These are phyloP conservation scores for Hassar affinis DNA, from an alignment of 2,113 vertebrate genomes.

Conservation along the genomic window DNA sequence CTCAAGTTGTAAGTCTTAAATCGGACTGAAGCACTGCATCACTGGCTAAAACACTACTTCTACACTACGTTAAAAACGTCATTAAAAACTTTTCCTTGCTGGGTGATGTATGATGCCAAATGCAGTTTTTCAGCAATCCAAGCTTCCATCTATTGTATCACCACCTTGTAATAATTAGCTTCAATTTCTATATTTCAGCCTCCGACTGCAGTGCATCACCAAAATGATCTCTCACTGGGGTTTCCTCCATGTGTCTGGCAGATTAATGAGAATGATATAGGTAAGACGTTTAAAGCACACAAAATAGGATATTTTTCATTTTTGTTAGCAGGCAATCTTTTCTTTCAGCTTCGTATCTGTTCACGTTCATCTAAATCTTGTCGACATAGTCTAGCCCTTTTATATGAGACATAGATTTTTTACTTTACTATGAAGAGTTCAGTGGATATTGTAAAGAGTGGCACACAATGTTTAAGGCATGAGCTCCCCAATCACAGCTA, in stretches of 20 bases:
- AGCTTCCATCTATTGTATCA: neutral
- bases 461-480: neutral
- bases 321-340: neutral
- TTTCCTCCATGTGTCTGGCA: neutral
- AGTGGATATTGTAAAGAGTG: neutral
- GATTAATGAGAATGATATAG: conserved; percentile 21
- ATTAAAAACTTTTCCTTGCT: neutral
- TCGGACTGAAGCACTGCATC: neutral
- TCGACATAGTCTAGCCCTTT: too few relatives aligned
- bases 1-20: neutral
- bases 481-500: neutral
- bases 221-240: neutral
- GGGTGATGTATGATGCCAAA: neutral
- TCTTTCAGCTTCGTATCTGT: neutral
- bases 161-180: conserved; percentile 3
- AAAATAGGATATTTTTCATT: neutral
- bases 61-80: neutral
- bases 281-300: neutral
- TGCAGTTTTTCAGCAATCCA: neutral
- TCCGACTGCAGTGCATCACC: neutral
- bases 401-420: too few relatives aligned
- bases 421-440: too few relatives aligned
- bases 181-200: conserved; percentile 25
- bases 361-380: neutral
- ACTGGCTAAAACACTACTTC: neutral